phyloP scores from a whole-genome alignment of 2,797 vertebrate species.

The Sebastes itinus region DNA sequence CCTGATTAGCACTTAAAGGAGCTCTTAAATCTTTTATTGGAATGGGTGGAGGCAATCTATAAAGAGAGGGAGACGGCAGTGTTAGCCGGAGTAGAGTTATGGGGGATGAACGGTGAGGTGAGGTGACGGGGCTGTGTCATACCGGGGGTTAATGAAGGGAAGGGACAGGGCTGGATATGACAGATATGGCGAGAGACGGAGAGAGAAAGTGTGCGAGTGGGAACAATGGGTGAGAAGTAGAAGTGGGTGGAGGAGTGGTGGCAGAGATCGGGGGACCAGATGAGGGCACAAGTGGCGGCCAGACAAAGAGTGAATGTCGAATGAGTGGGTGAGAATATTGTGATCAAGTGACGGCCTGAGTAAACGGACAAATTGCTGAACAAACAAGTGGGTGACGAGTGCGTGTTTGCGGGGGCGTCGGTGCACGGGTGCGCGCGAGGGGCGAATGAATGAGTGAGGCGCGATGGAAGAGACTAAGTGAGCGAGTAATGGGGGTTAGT shows the following conservation, averaged over 20 bases:
- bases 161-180: conserved; percentile 43
- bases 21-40: conserved; percentile 74
- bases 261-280: conserved; percentile 40
- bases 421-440: not conserved
- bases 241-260: conserved; percentile 32
- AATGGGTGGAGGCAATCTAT: conserved; percentile 60
- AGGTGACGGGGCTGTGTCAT: conserved; percentile 69
- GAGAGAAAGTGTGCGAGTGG: conserved; percentile 14
- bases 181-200: conserved; percentile 20
- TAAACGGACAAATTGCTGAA: conserved; percentile 59
- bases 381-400: conserved; percentile 52
- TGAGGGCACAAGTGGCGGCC: conserved; percentile 46
- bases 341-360: conserved; percentile 49
- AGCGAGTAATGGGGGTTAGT: conserved; percentile 83
- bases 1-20: conserved; percentile 82
- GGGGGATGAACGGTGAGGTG: conserved; percentile 49
- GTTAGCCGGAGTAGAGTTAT: conserved; percentile 39
- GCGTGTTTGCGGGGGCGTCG: conserved; percentile 20
- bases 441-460: conserved; percentile 61
- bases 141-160: conserved; percentile 61
- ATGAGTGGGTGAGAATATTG: conserved; percentile 54
- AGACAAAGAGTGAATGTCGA: conserved; percentile 36
- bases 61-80: conserved; percentile 44
- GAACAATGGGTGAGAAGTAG: conserved; percentile 44
- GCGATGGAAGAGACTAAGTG: conserved; percentile 72